Percentiles rank a stretch among this genome's conserved stretches.
phyloP scores from a whole-genome alignment of 1,140 invertebrate species.

The Drosophila obscura region DNA sequence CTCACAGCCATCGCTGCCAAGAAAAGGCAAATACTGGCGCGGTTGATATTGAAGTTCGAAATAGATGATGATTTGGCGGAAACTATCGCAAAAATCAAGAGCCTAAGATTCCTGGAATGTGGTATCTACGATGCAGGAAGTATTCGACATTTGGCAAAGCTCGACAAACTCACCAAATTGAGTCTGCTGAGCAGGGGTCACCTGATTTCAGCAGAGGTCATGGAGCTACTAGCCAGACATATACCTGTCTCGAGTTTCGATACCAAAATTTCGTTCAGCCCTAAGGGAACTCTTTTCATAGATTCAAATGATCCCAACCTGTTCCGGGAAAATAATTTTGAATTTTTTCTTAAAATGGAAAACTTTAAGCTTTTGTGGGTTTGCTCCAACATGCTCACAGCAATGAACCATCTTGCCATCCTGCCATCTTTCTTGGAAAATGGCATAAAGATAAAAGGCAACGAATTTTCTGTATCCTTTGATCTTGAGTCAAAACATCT shows the following conservation, averaged over 20 bases:
- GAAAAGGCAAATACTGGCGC: background rate
- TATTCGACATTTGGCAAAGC: slow-evolving; percentile 4
- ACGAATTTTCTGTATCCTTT: background rate
- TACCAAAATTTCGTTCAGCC: background rate
- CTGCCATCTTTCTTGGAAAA: slow-evolving; percentile 11
- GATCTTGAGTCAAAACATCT: background rate
- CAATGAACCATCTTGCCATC: background rate
- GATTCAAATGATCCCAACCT: background rate
- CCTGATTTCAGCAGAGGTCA: background rate
- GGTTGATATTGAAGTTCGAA: slow-evolving; percentile 11
- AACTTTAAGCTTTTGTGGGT: slow-evolving; percentile 1
- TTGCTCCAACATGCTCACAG: background rate
- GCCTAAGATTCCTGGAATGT: slow-evolving; percentile 12
- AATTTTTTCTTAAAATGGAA: slow-evolving; percentile 3
- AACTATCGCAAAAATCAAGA: slow-evolving; percentile 14
- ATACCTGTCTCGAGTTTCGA: background rate
- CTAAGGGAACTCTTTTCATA: background rate
- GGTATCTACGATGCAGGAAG: slow-evolving; percentile 16
- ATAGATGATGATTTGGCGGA: slow-evolving; percentile 5
- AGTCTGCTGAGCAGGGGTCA: background rate
- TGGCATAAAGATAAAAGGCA: background rate
- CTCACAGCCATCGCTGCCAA: slow-evolving; percentile 4
- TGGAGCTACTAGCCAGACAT: background rate
- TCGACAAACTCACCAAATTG: background rate
- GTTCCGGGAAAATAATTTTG: background rate